phyloP scores from a whole-genome alignment of 2,113 vertebrate genomes.

The Rhinolophus sinicus region DNA sequence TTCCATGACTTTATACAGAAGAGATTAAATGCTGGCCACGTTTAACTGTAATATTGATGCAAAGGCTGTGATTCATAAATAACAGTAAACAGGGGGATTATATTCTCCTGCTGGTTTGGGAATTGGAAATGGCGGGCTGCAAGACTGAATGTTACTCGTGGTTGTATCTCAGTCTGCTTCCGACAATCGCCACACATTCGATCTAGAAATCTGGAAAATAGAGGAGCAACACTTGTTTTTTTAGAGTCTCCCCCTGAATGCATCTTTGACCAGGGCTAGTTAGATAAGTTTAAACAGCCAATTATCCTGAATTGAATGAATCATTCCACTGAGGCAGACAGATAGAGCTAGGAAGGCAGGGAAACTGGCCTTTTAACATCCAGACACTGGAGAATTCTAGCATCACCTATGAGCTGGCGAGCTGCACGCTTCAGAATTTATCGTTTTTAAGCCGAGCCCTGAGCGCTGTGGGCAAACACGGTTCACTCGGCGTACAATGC shows the following conservation, averaged over 20 bases:
- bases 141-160: rapidly evolving
- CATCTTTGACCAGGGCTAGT: not conserved
- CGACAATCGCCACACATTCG: rapidly evolving
- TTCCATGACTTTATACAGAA: not conserved
- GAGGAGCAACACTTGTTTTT: rapidly evolving
- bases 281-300: not conserved
- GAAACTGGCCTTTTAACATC: not conserved
- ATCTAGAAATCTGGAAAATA: not conserved
- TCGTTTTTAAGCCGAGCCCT: too few relatives aligned
- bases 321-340: not conserved
- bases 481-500: too few relatives aligned
- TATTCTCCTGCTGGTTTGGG: not conserved
- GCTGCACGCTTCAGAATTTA: too few relatives aligned
- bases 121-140: not conserved
- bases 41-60: not conserved
- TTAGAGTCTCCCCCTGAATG: not conserved
- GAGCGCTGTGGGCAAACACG: too few relatives aligned
- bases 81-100: not conserved
- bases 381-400: not conserved
- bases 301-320: not conserved
- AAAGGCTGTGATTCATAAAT: not conserved
- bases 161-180: rapidly evolving
- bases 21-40: not conserved
- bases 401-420: rapidly evolving
- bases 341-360: not conserved